phyloP scores from a whole-genome alignment of 1,140 invertebrate genomes.

The Drosophila kohkoa region DNA sequence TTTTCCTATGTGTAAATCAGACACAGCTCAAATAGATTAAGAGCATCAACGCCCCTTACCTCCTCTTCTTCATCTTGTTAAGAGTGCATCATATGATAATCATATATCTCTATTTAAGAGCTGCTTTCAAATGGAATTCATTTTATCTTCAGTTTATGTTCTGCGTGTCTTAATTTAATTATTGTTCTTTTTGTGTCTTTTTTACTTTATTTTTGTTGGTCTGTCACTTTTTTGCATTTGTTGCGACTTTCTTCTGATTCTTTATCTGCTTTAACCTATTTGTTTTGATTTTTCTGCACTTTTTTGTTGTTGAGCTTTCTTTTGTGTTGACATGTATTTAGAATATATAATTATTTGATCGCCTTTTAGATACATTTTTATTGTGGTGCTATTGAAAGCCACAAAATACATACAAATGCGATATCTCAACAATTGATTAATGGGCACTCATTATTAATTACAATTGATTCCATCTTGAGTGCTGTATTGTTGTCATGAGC shows the following conservation, averaged over 20 bases:
- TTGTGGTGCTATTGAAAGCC: background rate
- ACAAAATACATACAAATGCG: constrained; percentile 1
- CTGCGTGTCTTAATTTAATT: constrained; percentile 35
- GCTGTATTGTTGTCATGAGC: background rate
- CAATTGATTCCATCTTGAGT: constrained; percentile 6
- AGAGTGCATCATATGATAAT: constrained; percentile 4
- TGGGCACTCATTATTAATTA: constrained; percentile 25
- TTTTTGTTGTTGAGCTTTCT: background rate
- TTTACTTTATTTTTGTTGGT: constrained; percentile 1
- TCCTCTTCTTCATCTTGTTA: background rate
- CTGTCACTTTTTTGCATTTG: constrained; percentile 3
- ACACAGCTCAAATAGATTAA: background rate
- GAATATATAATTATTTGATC: background rate
- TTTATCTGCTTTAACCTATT: constrained; percentile 15
- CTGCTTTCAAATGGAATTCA: background rate
- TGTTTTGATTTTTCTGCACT: background rate
- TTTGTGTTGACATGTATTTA: background rate
- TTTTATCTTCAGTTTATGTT: constrained; percentile 13
- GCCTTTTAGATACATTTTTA: constrained; percentile 4
- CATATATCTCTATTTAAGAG: constrained; percentile 1
- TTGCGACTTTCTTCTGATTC: constrained; percentile 7
- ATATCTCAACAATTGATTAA: constrained; percentile 15
- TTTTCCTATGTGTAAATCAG: background rate
- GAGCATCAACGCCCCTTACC: background rate
- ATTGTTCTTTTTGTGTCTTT: constrained; percentile 4